Percentiles rank a stretch among this genome's conserved stretches.
phyloP scores from a whole-genome alignment of 2,797 vertebrate genomes.

The Rallus crepitans region DNA sequence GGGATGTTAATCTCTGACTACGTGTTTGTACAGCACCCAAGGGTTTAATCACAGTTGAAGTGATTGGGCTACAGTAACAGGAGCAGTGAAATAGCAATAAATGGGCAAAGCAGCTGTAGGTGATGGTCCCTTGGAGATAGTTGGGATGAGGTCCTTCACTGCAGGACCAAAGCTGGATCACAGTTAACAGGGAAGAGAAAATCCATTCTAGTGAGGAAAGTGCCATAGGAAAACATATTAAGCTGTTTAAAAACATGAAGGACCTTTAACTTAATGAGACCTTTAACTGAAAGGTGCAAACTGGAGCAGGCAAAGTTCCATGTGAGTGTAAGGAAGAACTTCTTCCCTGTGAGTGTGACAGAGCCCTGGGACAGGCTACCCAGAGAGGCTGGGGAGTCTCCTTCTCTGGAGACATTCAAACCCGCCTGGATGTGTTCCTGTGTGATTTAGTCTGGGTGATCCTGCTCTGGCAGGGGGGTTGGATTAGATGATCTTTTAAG shows the following conservation, averaged over 20 bases:
- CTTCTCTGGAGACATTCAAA: too few species aligned
- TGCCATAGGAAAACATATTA: neutral
- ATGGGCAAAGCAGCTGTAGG: neutral
- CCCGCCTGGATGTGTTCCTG: too few species aligned
- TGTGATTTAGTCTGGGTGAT: too few species aligned
- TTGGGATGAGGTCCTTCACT: neutral
- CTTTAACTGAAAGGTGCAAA: too few species aligned
- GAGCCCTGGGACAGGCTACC: too few species aligned
- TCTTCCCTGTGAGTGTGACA: too few species aligned
- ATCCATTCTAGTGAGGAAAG: neutral
- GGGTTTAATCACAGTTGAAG: neutral
- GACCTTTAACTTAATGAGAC: neutral
- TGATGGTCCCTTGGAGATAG: neutral
- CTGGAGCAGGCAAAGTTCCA: too few species aligned
- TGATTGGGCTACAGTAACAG: neutral
- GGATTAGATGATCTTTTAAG: too few species aligned
- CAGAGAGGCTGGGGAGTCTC: too few species aligned
- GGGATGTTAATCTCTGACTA: neutral
- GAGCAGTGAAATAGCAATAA: neutral
- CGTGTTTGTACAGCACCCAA: neutral
- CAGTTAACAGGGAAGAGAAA: neutral
- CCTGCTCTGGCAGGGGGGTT: too few species aligned
- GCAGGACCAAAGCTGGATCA: neutral
- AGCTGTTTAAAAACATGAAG: neutral
- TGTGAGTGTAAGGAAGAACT: too few species aligned